These are phyloP conservation scores for Latrodectus geometricus DNA, from an alignment of 1,140 invertebrate species.

Conservation along the genomic window DNA sequence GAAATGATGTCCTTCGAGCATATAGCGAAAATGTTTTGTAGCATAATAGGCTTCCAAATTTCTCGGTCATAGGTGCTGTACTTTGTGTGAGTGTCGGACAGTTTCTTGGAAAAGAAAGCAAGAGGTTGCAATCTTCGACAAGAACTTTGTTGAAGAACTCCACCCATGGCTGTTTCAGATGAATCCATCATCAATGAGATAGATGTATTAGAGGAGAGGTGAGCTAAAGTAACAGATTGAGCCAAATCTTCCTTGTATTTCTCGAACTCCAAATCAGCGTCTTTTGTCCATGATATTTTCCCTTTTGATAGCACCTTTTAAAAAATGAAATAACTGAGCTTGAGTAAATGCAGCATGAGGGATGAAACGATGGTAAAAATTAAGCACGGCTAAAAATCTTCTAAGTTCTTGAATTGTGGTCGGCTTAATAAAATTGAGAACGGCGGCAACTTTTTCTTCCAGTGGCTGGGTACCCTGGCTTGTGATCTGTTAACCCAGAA, in stretches of 20 bases:
- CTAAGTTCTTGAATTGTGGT: not conserved
- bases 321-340: not conserved
- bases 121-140: too few relatives aligned
- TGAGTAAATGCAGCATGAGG: not conserved
- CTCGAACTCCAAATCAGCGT: not conserved
- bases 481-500: not conserved
- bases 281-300: not conserved
- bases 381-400: not conserved
- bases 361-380: constrained; percentile 6
- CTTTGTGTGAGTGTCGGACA: too few relatives aligned
- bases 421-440: not conserved
- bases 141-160: too few relatives aligned
- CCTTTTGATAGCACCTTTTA: not conserved
- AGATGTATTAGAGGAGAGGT: not conserved
- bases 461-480: not conserved
- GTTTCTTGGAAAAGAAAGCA: too few relatives aligned
- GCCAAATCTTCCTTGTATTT: not conserved
- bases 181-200: not conserved
- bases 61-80: too few relatives aligned
- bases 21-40: too few relatives aligned
- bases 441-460: not conserved
- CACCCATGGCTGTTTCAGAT: not conserved
- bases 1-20: too few relatives aligned
- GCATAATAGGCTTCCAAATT: too few relatives aligned
- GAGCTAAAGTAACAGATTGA: not conserved